Base-by-base conservation (phyloP, 2,888 invertebrate species). In the Plebejus argus region DNA sequence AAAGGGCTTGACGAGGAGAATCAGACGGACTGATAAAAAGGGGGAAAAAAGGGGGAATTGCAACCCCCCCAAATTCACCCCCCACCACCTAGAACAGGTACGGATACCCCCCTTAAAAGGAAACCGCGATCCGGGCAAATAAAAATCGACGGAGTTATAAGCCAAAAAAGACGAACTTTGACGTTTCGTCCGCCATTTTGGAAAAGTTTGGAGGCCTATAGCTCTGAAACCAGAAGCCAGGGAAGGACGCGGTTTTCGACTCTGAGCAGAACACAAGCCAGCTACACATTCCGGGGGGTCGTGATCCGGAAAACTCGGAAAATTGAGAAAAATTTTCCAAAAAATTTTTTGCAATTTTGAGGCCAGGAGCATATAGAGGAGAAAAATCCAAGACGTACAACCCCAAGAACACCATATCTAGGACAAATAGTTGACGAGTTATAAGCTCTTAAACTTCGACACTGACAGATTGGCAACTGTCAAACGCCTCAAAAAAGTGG, bases 41-140 rank as follows among this genome's bases (percentile, higher is more conserved):
- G 15, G 70, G 70, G 10, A 7, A 70, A 70, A 23, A 10, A 4
- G 23, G 23, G 70, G 70, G 28, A 70, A 6, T 10, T 23, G 23
- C n/a, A 70, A 70, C 70, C 23, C 70, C 70, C 70, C 70, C 70
- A 70, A 70, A 70, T 28, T 70, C 70, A 70, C 28, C 8, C 23
- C 3, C 12, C 70, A 70, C 5, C 28, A 70, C 12, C 66, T 66
- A 15, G 12, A 10, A 2, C 10, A 70, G 70, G 70, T 70, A 33
- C 1, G 0, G 23, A 23, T 18, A 23, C 70, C 70, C 70, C 70
- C 70, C 3, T 1, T 15, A 23, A 8, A 12, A 1, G 28, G 28
- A 70, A 70, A 70, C 70, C 70, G 70, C 70, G 70, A 70, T 70
- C 70, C 70, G 28, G 70, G 28, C 70, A 70, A 70, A 12, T 8